Percentiles rank a stretch among this genome's conserved stretches.
Evolutionary conservation across 2,797 vertebrate species (phyloP).

Genomic region (Sorex maritimensis): DNA sequence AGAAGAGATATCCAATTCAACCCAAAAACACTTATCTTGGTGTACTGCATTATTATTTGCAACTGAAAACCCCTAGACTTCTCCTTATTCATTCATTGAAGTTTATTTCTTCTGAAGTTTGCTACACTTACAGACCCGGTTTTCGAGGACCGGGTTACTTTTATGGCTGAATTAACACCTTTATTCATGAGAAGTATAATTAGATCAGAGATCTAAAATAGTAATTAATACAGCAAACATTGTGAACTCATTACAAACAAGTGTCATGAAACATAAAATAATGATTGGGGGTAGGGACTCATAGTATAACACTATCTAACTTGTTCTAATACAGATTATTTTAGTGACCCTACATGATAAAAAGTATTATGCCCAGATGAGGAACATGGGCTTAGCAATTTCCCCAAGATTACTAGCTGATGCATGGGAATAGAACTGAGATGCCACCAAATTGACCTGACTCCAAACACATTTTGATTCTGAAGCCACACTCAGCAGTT

Average conservation of each 20-base stretch:
- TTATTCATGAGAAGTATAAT: slow-evolving; percentile 25
- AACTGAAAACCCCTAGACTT: too few species aligned
- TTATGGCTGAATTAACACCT: not conserved
- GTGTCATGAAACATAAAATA: slow-evolving; percentile 7
- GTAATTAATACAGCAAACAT: not conserved
- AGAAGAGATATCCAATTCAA: not conserved
- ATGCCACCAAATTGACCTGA: not conserved
- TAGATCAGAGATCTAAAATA: not conserved
- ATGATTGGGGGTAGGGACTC: not conserved
- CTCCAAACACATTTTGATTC: too few species aligned
- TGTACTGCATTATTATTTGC: too few species aligned
- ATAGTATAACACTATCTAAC: too few species aligned
- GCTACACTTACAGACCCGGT: not conserved
- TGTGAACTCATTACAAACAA: slow-evolving; percentile 13
- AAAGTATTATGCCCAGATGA: too few species aligned
- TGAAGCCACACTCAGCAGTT: too few species aligned
- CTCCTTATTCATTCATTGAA: too few species aligned
- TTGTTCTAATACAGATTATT: too few species aligned
- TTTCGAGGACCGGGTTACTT: not conserved
- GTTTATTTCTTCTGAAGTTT: too few species aligned
- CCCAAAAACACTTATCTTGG: not conserved
- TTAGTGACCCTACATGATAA: too few species aligned
- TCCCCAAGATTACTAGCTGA: too few species aligned
- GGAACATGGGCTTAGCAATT: too few species aligned
- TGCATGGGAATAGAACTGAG: not conserved